Base-by-base conservation (phyloP, 2,797 vertebrate genomes). In the Peromyscus attwateri region DNA sequence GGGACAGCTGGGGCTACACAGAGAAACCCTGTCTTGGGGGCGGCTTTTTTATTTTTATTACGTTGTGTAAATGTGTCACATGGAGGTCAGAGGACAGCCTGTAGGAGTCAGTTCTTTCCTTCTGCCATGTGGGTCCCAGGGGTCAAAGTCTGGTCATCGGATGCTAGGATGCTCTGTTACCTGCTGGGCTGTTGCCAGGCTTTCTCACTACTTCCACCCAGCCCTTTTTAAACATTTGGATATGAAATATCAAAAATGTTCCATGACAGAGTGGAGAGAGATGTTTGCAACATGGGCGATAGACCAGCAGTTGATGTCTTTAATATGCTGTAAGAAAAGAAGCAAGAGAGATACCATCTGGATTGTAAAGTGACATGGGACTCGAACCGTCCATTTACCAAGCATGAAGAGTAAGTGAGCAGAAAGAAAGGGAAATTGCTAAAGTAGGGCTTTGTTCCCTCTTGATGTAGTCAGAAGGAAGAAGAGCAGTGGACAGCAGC, bases 391-490 rank as follows among this genome's bases (percentile, higher is more conserved):
- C 52, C 76, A 2, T 76, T 95, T 81, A 73, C 85, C 94, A 62
- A 82, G 64, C 62, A 68, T n/a, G 90, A 49, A 31, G 5, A 43
- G 43, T 43, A 43, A 66, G 83, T 85, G 60, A 66, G 9, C 37
- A 91, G n/a, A 80, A 68, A 94, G 68, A 85, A 93, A 95, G 21
- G 29, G 46, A 92, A 57, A 40, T 91, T 29, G 68, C 55, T 40
- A 27, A 70, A 49, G 75, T 11, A 27, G 55, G 68, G 60, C 34
- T 62, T 60, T 43, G 21, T 27, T 16, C 4, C 17, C 31, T 62
- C 0, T 66, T 76, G 40, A 81, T n/a, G 52, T 68, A 14, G 40
- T 91, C n/a, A 92, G 70, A 88, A 70, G 23, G 37, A 55, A 27
- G 37, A 91, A 91, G 62, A 82, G 49, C 73, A 3, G 13, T 80